A percentile compares a stretch with the other conserved stretches of the same genome.
phyloP scores from a whole-genome alignment of 2,888 invertebrate species.

The Callyntrura guangdongensis region DNA sequence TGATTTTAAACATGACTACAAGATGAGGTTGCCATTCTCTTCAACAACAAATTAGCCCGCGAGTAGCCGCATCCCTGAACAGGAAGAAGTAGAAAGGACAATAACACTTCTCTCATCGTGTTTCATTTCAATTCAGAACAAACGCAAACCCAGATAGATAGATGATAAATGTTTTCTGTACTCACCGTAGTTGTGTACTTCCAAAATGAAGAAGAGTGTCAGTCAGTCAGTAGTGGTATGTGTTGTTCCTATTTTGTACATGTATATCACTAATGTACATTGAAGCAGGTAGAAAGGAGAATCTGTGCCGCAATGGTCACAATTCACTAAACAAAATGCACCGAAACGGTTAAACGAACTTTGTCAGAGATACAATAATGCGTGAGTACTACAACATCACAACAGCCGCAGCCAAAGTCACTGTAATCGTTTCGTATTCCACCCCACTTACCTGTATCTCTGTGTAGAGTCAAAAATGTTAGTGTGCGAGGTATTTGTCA shows the following conservation, averaged over 20 bases:
- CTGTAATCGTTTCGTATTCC: background rate
- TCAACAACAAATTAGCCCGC: too few relatives aligned
- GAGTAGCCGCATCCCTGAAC: background rate
- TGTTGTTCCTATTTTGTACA: background rate
- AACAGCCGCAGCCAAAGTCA: background rate
- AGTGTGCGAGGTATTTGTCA: background rate
- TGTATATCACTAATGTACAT: slow-evolving; percentile 2
- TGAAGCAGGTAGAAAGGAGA: slow-evolving; percentile 46
- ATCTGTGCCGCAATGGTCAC: slow-evolving; percentile 66
- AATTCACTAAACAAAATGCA: slow-evolving; percentile 44
- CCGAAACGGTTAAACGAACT: slow-evolving; percentile 65
- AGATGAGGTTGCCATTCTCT: too few relatives aligned
- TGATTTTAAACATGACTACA: too few relatives aligned
- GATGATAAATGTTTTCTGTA: background rate
- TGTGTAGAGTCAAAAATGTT: background rate
- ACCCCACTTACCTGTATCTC: too few relatives aligned
- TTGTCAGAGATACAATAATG: background rate
- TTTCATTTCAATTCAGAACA: slow-evolving; percentile 63
- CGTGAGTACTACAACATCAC: too few relatives aligned
- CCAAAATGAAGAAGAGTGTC: slow-evolving; percentile 62
- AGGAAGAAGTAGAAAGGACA: slow-evolving; percentile 33
- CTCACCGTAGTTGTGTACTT: slow-evolving; percentile 41
- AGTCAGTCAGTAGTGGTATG: slow-evolving; percentile 71
- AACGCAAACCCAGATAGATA: too few relatives aligned
- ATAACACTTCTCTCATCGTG: slow-evolving; percentile 13